Conservation (phyloP, 1,140 invertebrate genomes). For the Nephila pilipes region DNA sequence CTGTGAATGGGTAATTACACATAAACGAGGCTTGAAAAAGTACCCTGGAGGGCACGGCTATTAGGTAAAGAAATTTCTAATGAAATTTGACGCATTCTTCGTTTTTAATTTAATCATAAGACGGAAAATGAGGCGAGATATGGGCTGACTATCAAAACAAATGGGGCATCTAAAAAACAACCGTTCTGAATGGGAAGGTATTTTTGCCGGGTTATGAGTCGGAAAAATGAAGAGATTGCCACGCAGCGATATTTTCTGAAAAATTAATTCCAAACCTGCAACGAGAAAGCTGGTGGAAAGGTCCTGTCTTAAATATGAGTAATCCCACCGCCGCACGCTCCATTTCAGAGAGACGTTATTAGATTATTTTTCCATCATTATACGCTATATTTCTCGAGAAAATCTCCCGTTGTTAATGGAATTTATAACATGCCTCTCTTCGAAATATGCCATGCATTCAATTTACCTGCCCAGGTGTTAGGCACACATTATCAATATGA, state of each 20-base stretch:
- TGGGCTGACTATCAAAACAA: neutral
- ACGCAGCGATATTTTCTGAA: neutral
- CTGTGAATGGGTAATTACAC: neutral
- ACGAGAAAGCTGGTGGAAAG: neutral
- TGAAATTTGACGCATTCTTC: slow-evolving; percentile 1
- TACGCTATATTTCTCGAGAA: neutral
- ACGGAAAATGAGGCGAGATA: neutral
- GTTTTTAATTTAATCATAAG: slow-evolving; percentile 28
- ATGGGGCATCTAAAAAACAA: neutral
- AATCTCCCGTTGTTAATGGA: neutral
- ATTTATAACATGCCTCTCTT: neutral
- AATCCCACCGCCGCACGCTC: neutral
- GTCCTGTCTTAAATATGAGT: neutral
- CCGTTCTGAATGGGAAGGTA: neutral
- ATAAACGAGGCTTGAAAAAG: neutral
- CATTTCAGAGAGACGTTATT: neutral
- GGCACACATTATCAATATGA: too few species aligned
- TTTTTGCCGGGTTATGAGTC: neutral
- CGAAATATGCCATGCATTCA: neutral
- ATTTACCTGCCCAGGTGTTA: neutral
- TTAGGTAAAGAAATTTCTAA: neutral
- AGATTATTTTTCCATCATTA: neutral
- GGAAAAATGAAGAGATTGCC: neutral
- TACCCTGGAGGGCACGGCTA: neutral
- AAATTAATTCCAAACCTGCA: neutral